Evolutionary conservation across 2,888 invertebrate genomes (phyloP), one percentile per base, ranked within the genome.

Genomic region (Drosophila nr. medialis): DNA sequence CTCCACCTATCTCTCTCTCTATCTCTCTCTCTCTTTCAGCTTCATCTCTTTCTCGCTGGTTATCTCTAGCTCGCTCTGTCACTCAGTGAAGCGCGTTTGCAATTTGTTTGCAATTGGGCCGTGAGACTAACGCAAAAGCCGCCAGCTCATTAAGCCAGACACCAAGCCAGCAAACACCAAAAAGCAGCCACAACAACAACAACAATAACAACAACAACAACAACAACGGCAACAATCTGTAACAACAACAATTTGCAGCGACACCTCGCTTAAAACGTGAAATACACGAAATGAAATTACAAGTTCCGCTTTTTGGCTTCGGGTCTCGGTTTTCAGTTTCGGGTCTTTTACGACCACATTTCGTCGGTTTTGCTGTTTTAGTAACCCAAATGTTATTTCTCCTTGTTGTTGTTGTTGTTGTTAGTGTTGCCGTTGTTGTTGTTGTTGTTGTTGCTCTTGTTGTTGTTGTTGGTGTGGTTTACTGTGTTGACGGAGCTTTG

Each of bases 31-130:
- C 10, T 8, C 49, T 42, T 8, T 5, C n/a, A 45, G 21, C 7
- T 10, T 18, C 21, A 24, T n/a, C 11, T 18, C 40, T 45, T 7
- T 15, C 42, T 15, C 32, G 32, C 27, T 34, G n/a, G 10, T 45
- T 50, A 18, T 13, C 11, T n/a, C 11, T 29, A 21, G n/a, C 32
- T n/a, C 15, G 29, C 29, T 24, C 11, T 66, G 49, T 34, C 34
- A 32, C 8, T 51, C 24, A 34, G 71, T 60, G 56, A 75, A 68
- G 67, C 89, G 85, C 71, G 80, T 80, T 88, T 75, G 90, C 89
- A 90, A 90, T 90, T 90, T 80, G 80, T 77, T 79, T 88, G 80
- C 90, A 88, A 86, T 83, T 90, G 90, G 89, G 86, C 90, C 90
- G 88, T 89, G 90, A 73, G 85, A 85, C 89, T 86, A 67, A 78